Percentiles rank a stretch among this genome's conserved stretches.
These are phyloP conservation scores for Illadopsis cleaveri DNA, from an alignment of 2,113 vertebrate genomes.

Conservation along the genomic window DNA sequence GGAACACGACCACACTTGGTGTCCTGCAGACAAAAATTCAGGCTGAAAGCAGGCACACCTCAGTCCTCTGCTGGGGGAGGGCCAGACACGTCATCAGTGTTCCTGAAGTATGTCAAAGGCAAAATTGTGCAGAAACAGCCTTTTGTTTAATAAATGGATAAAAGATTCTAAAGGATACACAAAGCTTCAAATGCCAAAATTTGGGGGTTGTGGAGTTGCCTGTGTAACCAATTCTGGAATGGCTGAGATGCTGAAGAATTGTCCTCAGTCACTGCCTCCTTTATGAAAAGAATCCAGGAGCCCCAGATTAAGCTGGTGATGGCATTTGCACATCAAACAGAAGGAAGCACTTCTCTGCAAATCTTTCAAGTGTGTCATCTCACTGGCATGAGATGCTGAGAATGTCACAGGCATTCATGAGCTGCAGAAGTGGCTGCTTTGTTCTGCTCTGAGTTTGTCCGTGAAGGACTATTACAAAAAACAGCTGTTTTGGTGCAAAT, in stretches of 20 bases:
- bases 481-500: neutral
- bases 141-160: neutral
- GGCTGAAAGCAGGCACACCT: neutral
- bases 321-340: neutral
- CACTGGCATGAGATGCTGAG: neutral
- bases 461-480: neutral
- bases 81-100: neutral
- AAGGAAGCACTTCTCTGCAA: neutral
- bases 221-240: rapidly evolving
- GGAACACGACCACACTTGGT: neutral
- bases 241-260: neutral
- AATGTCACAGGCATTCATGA: neutral
- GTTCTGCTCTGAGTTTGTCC: neutral
- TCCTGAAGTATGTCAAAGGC: neutral
- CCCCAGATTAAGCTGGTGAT: neutral
- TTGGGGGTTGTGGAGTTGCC: neutral
- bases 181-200: neutral
- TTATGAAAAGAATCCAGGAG: neutral
- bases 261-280: neutral
- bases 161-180: neutral
- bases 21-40: neutral
- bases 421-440: neutral
- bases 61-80: neutral
- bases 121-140: neutral
- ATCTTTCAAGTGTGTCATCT: neutral